Evolutionary conservation across 2,888 invertebrate species (phyloP).

Genomic region (Drosophila multiciliata): DNA sequence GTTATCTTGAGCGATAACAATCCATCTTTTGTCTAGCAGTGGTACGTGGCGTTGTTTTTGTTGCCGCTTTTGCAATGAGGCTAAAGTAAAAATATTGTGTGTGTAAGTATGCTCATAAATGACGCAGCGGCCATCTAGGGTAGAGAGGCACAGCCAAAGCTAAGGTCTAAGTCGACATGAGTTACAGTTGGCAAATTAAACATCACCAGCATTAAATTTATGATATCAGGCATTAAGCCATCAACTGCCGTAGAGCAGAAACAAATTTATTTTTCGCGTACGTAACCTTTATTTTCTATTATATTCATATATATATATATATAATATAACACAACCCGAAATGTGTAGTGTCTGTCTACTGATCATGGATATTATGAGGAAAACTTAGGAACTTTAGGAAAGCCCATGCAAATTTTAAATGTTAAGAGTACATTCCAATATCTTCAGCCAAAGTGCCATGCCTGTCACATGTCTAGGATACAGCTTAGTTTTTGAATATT

Average conservation of each 20-base stretch:
- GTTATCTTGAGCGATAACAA: slow-evolving; percentile 84
- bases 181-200: slow-evolving; percentile 80
- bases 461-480: background rate
- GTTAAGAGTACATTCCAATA: too few relatives aligned
- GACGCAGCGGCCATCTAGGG: slow-evolving; percentile 34
- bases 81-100: slow-evolving; percentile 55
- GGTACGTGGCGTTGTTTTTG: slow-evolving; percentile 44
- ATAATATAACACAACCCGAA: background rate
- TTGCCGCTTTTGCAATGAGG: slow-evolving; percentile 23
- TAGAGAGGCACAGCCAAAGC: slow-evolving; percentile 28
- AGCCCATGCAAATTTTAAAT: background rate
- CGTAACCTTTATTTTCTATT: slow-evolving; percentile 2
- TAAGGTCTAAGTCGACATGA: slow-evolving; percentile 74
- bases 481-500: background rate
- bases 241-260: slow-evolving; percentile 38
- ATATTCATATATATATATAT: background rate
- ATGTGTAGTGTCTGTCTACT: background rate
- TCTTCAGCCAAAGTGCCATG: background rate
- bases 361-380: background rate
- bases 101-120: slow-evolving; percentile 45
- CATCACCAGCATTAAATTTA: slow-evolving; percentile 81
- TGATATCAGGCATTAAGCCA: slow-evolving; percentile 73
- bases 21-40: slow-evolving; percentile 81
- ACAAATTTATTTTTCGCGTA: slow-evolving; percentile 40
- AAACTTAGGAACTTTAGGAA: background rate